Evolutionary conservation across 2,797 vertebrate genomes (phyloP), one percentile per base, ranked within the genome.

Genomic region (Melanotaenia nigrans): DNA sequence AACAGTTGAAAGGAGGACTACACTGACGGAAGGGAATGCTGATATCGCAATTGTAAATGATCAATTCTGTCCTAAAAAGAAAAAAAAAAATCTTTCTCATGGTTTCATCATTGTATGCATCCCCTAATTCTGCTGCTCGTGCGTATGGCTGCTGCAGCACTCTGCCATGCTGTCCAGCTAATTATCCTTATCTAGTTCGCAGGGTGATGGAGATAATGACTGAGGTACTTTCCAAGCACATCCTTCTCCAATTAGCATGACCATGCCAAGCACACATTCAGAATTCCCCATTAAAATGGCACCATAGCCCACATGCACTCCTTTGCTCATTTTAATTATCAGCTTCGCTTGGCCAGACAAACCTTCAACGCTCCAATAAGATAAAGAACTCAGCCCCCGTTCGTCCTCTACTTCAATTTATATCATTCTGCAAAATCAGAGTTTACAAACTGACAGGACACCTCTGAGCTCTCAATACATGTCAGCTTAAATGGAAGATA

Each of bases 121-220:
- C 66, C 53, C 36, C 61, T 74, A 78, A 85, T 87, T 65, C 73
- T 65, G 64, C 69, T 33, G 57, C 71, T 55, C 8, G 2, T 45
- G 63, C 73, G 59, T 73, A 73, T 69, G 79, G 76, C 87, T 75
- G 71, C 81, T 51, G 28, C 61, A 67, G 76, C 77, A 58, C 56
- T 61, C 54, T 61, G 64, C 85, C 75, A 79, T 53, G 78, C 87
- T 54, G 88, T 83, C 88, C 84, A 76, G 78, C 86, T 92, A 91
- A 93, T 94, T 93, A 92, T 87, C 81, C 87, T 83, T 76, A 87
- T 90, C 89, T 79, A 32, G 70, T 89, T 90, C 87, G 87, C 74
- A 86, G 83, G 89, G 81, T 67, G 67, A 87, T 77, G 36, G 74
- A 79, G 86, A 92, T 93, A 90, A 93, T 91, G 74, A 87, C 85